Base-by-base conservation (phyloP, 2,113 vertebrate genomes). In the Brachionichthys hirsutus region DNA sequence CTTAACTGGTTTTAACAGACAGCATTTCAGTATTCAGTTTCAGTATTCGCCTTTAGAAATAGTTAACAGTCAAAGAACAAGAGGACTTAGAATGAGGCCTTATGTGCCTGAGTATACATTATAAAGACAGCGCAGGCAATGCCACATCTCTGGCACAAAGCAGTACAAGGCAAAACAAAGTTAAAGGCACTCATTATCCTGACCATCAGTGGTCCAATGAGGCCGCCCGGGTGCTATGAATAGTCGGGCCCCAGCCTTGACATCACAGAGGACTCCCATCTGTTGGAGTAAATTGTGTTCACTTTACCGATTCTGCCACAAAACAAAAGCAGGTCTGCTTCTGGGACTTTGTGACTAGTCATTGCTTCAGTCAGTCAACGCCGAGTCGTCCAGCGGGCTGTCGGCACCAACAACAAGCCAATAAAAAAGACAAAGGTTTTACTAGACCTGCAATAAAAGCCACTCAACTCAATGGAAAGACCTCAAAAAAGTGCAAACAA, bases 121-220 rank as follows among this genome's bases (percentile, higher is more conserved):
- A 78, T 49, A 64, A 64, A 83, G 66, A 62, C 24, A 41, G 24
- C 61, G 59, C 13, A 24, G 49, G 20, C 57, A 57, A 63, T 54
- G 71, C 47, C 57, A 62, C 71, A 65, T 71, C 59, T 47, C 64
- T 3, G 57, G 9, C 57, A 63, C 50, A 62, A 48, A 75, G 73
- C 67, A 69, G 56, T 48, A 63, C 20, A 79, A 54, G 68, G 47
- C 83, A 36, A 20, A 75, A 73, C 35, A 63, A 56, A 68, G 54
- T 75, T 78, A 35, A 71, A 81, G 59, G 67, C 76, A 30, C 54
- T 81, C 60, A 83, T 81, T 86, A 83, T 71, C 36, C 63, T 4
- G 52, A 66, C 52, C 73, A 62, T 77, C 78, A 74, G 76, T 60
- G 75, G 81, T 67, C 42, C 35, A 15, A 54, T 54, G 56, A 22